Base-by-base conservation (phyloP, 1,140 invertebrate species). In the Calliopsis andreniformis region DNA sequence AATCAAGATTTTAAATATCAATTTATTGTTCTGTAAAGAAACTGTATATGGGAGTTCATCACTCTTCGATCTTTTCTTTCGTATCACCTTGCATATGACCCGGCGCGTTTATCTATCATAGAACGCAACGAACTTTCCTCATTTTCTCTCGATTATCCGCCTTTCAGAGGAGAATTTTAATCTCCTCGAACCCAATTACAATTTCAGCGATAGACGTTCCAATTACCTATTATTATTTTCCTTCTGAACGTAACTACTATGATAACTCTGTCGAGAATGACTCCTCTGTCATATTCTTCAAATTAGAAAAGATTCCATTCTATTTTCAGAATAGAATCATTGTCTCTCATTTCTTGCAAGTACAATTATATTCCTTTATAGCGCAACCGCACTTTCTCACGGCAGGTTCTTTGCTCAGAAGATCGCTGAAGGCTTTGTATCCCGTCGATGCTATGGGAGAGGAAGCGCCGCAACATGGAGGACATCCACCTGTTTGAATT, bases 321-420 rank as follows among this genome's bases (percentile, higher is more conserved):
- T 2, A 18, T 16, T 28, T 67, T 42, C 53, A 7, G 20, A 3
- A 28, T 18, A 3, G 10, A 18, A 16, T 3, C 43, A 18, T 10
- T n/a, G 6, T 10, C 23, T 39, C n/a, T 51, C 42, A 64, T 20
- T 58, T 79, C 10, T 42, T 51, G 3, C 79, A 84, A 23, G 10
- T 79, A 28, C 68, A 80, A 28, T 42, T 72, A 28, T 80, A 64
- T 1, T 76, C 70, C 56, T 83, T 86, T 6, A 75, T 30, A 5
- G 71, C 14, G 35, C 87, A 88, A 12, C 87, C 87, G n/a, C 85
- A 88, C 53, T 87, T 85, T 18, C 73, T 79, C 12, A 42, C 5
- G 8, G 8, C 16, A 0, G 49, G 32, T 12, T 79, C 59, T 32
- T 56, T 59, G 16, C 20, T 47, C 6, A n/a, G 20, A 10, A 42